Evolutionary conservation across 2,888 invertebrate species (phyloP).

Genomic region (Choristoneura rosaceana): DNA sequence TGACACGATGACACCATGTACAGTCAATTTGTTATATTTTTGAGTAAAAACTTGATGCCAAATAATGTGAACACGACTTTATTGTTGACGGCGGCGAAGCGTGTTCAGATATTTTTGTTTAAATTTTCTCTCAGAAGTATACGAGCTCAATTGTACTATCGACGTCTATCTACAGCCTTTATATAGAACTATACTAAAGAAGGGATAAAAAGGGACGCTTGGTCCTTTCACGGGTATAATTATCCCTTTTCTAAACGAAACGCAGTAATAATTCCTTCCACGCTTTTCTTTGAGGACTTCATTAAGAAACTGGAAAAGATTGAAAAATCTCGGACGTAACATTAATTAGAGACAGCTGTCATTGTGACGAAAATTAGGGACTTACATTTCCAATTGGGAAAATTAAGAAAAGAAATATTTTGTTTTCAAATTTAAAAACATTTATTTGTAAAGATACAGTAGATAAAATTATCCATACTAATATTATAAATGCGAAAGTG

Average conservation of each 20-base stretch:
- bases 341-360: conserved; percentile 22
- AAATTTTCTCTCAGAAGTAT: not conserved
- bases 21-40: too few species aligned
- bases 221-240: conserved; percentile 18
- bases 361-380: conserved; percentile 14
- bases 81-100: too few species aligned
- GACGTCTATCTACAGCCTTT: not conserved
- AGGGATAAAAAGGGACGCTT: conserved; percentile 1
- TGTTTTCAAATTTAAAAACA: too few species aligned
- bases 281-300: conserved; percentile 18
- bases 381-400: not conserved
- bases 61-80: too few species aligned
- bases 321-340: conserved; percentile 1
- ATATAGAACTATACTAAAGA: not conserved
- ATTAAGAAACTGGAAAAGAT: conserved; percentile 23
- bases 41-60: too few species aligned
- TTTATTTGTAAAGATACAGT: too few species aligned
- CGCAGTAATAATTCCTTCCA: conserved; percentile 17
- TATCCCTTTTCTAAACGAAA: conserved; percentile 22
- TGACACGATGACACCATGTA: too few species aligned
- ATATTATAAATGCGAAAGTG: too few species aligned
- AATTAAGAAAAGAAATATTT: not conserved
- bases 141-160: not conserved
- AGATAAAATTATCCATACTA: too few species aligned
- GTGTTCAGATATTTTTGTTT: too few species aligned